Base-by-base conservation (phyloP, 2,797 vertebrate genomes). In the Graptemys geographica region DNA sequence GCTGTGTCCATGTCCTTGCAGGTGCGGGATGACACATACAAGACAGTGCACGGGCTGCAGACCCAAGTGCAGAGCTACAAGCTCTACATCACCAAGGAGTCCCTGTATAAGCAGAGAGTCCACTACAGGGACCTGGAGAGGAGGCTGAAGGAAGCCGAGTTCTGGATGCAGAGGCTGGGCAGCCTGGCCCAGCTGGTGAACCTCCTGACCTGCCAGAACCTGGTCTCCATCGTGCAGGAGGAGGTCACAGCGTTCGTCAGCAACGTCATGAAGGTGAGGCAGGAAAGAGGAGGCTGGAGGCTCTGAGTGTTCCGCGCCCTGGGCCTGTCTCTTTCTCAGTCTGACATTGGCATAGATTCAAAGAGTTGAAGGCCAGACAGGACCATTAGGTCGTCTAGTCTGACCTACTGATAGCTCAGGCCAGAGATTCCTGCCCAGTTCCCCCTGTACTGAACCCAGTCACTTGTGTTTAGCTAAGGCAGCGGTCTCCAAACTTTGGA, bases 181-280 rank as follows among this genome's bases (percentile, higher is more conserved):
- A 96, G 90, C 78, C 96, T 99, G 76, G 97, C 97, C n/a, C 90
- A 96, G 41, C 98, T 99, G n/a, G 86, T 98, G 27, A 91, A 98
- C 92, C 97, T 97, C 33, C 98, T 99, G 97, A 98, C 97, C 16
- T 95, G 98, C 72, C 98, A 99, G 97, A 98, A 82, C 86, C 96
- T 99, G 1, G 90, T 98, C 93, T 98, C 98, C 0, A 59, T 98
- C 55, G 83, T 98, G 88, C 97, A 96, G 53, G 78, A 94, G 44
- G 97, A 99, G 44, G 94, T 98, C 76, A 76, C 57, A 2, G 88
- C 93, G 18, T 99, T 99, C 83, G 97, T 98, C 79, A 76, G 59
- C 55, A 91, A 79, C 15, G 78, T 98, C 79, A 78, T 99, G 79
- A 98, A 98, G 98, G 99, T 99, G 89, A 98, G 95, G 59, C 78